A percentile compares a stretch with the other conserved stretches of the same genome.
These are phyloP conservation scores for Poeciliopsis infans DNA, from an alignment of 2,797 vertebrate species.

Conservation along the genomic window DNA sequence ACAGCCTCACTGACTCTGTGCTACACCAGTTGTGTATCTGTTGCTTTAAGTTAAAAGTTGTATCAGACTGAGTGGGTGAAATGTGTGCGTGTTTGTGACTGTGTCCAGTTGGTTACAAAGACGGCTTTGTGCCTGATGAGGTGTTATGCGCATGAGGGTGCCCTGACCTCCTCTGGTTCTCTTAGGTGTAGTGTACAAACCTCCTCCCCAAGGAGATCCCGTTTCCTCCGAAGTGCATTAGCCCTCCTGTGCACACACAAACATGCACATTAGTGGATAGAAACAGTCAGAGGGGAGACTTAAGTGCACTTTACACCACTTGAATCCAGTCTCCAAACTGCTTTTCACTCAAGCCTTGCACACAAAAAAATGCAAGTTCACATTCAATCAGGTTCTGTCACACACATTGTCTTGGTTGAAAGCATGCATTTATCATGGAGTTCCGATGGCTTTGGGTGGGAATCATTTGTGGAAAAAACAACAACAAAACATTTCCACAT, in stretches of 20 bases:
- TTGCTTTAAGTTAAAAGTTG: constrained; percentile 50
- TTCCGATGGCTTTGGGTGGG: background rate
- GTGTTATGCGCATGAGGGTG: constrained; percentile 79
- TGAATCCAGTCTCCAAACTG: constrained; percentile 64
- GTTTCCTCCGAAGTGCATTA: constrained; percentile 97
- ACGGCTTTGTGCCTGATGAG: constrained; percentile 79
- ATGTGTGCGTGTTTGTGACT: constrained; percentile 58
- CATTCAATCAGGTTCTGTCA: constrained; percentile 35
- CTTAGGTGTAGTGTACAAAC: constrained; percentile 94
- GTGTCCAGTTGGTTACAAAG: constrained; percentile 76
- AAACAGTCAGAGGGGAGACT: constrained; percentile 77
- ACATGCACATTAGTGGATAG: constrained; percentile 75
- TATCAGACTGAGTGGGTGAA: constrained; percentile 66
- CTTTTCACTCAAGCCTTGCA: constrained; percentile 45
- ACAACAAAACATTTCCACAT: background rate
- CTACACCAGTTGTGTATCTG: constrained; percentile 37
- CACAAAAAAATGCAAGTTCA: constrained; percentile 8
- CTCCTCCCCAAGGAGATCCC: constrained; percentile 96
- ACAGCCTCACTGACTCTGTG: constrained; percentile 37
- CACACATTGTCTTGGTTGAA: constrained; percentile 31
- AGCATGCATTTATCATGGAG: constrained; percentile 13
- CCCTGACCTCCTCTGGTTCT: constrained; percentile 83
- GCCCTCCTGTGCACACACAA: constrained; percentile 84
- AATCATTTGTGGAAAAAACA: background rate
- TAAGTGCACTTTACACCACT: constrained; percentile 80